These are phyloP conservation scores for Halcyon senegalensis DNA, from an alignment of 2,113 vertebrate species.

Conservation along the genomic window DNA sequence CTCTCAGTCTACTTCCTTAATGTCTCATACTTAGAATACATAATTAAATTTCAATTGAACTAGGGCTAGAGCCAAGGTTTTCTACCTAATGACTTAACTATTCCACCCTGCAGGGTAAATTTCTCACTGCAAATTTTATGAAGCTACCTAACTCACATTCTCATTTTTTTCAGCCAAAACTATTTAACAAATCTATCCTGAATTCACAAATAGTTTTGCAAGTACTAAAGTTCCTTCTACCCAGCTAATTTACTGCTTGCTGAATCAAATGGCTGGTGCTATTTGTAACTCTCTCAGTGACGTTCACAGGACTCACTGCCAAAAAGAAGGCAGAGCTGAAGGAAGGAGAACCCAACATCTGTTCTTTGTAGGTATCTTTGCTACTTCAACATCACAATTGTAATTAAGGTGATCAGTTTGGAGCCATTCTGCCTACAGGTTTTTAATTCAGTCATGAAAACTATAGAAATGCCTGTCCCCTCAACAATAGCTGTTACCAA, in stretches of 20 bases:
- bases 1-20: not conserved
- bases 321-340: not conserved
- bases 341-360: not conserved
- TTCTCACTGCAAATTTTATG: not conserved
- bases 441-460: not conserved
- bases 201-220: constrained; percentile 22
- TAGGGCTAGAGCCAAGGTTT: not conserved
- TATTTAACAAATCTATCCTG: not conserved
- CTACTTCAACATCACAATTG: not conserved
- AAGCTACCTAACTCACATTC: not conserved
- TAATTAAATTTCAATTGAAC: not conserved
- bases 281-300: not conserved
- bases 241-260: not conserved
- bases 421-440: not conserved
- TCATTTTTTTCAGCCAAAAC: not conserved
- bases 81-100: not conserved
- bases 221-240: not conserved
- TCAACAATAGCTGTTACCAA: not conserved
- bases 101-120: not conserved
- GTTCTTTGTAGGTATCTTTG: not conserved
- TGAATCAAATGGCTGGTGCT: not conserved
- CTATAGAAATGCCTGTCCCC: not conserved
- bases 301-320: not conserved
- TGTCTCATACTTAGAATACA: not conserved
- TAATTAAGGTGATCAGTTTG: not conserved